phyloP scores from a whole-genome alignment of 53 echinoderm and acorn worm genomes.

The Actinopyga echinites region DNA sequence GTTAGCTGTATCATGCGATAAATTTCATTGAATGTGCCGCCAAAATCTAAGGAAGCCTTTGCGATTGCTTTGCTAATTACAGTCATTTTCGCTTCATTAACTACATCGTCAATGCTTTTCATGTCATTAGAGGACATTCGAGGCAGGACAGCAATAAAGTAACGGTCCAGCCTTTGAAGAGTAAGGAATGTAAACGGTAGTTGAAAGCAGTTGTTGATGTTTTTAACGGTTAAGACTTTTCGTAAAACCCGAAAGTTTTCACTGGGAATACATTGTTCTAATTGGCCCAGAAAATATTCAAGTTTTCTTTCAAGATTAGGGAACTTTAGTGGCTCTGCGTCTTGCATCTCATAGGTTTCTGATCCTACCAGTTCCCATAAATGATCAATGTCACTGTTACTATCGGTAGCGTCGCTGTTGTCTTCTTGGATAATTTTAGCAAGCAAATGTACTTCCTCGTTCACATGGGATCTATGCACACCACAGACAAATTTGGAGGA shows the following conservation, averaged over 20 bases:
- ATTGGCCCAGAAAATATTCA: neutral
- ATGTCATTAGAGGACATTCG: neutral
- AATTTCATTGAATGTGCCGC: neutral
- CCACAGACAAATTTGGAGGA: neutral
- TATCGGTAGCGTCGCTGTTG: neutral
- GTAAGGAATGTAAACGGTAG: constrained; percentile 1
- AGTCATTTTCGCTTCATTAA: constrained; percentile 16
- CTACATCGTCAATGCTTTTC: neutral
- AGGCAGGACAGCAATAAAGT: neutral
- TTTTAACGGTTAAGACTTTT: constrained; percentile 2
- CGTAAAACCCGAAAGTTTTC: neutral
- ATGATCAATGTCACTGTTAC: neutral
- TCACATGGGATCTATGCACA: neutral
- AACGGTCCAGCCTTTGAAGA: constrained; percentile 11
- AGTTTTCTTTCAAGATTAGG: constrained; percentile 3
- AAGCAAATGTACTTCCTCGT: neutral
- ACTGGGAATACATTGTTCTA: neutral
- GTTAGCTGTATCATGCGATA: neutral
- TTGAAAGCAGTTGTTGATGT: neutral
- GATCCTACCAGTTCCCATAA: neutral
- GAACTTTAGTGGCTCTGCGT: neutral
- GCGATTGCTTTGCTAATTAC: neutral
- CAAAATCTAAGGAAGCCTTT: neutral
- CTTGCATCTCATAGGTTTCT: constrained; percentile 11
- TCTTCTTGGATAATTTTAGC: neutral